These are phyloP conservation scores for Anagyrus pseudococci DNA, from an alignment of 2,888 invertebrate genomes.

Conservation along the genomic window DNA sequence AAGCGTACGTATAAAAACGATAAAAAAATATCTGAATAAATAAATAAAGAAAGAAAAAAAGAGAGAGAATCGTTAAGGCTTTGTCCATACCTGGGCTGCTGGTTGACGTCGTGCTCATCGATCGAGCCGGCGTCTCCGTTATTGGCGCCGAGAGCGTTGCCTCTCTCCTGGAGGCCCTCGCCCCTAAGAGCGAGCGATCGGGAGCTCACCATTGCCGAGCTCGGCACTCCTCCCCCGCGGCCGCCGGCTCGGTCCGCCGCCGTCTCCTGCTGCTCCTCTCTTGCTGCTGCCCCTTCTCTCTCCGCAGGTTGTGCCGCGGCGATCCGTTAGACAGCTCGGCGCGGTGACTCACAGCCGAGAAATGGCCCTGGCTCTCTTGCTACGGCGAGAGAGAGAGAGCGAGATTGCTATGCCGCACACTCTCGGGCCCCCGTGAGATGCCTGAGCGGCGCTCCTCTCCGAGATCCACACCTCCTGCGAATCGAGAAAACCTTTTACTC, in stretches of 20 bases:
- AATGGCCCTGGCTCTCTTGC: slow-evolving; percentile 13
- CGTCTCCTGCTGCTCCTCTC: neutral
- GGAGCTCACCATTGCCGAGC: slow-evolving; percentile 56
- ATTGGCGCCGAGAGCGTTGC: slow-evolving; percentile 33
- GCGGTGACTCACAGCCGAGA: slow-evolving; percentile 38
- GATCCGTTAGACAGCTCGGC: slow-evolving; percentile 29
- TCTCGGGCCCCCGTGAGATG: neutral
- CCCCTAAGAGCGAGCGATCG: slow-evolving; percentile 48
- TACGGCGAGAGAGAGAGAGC: no score
- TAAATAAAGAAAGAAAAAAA: no score
- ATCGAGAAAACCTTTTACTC: no score
- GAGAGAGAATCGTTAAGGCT: no score
- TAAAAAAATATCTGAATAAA: no score
- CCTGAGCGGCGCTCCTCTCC: neutral
- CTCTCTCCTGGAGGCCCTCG: slow-evolving; percentile 35
- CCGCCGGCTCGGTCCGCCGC: slow-evolving; percentile 8
- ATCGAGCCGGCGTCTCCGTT: slow-evolving; percentile 30
- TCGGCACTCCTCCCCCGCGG: neutral
- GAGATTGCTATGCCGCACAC: no score
- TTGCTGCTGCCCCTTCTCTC: neutral
- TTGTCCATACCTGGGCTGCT: slow-evolving; percentile 25
- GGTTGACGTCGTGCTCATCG: slow-evolving; percentile 11
- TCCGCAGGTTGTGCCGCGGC: slow-evolving; percentile 15
- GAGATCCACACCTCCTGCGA: no score
- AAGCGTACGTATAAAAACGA: no score